phyloP scores from a whole-genome alignment of 2,113 vertebrate species.

The Eptesicus fuscus region DNA sequence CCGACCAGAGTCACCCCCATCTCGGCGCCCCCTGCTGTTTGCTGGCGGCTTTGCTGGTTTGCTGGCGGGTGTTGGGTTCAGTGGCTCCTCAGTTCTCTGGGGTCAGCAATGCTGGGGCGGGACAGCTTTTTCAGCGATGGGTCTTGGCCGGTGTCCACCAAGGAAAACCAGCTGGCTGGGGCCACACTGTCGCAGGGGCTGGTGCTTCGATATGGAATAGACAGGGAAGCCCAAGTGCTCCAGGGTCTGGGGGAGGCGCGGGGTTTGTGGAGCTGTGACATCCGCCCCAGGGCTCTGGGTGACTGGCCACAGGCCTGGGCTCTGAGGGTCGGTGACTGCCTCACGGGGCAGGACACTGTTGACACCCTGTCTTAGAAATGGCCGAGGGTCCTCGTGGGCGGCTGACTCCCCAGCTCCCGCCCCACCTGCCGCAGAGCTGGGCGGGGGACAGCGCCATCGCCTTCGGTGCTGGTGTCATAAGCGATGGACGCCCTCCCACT shows the following conservation, averaged over 20 bases:
- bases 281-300: background rate
- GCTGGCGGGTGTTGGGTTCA: background rate
- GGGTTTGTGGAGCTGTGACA: no score
- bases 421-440: no score
- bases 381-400: background rate
- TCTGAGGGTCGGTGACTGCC: background rate
- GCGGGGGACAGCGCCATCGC: no score
- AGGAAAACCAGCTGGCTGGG: background rate
- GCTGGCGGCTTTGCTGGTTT: background rate
- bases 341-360: background rate
- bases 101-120: background rate
- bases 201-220: background rate
- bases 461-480: background rate
- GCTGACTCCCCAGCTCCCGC: no score
- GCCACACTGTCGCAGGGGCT: accelerated
- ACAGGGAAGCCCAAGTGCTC: background rate
- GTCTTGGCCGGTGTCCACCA: background rate
- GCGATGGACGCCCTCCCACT: background rate
- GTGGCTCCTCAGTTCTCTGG: background rate
- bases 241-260: background rate
- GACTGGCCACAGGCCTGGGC: background rate
- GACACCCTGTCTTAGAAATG: background rate
- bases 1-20: background rate
- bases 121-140: background rate
- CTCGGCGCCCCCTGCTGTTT: background rate